phyloP scores from a whole-genome alignment of 2,113 vertebrate genomes.

The Ciconia stormi region DNA sequence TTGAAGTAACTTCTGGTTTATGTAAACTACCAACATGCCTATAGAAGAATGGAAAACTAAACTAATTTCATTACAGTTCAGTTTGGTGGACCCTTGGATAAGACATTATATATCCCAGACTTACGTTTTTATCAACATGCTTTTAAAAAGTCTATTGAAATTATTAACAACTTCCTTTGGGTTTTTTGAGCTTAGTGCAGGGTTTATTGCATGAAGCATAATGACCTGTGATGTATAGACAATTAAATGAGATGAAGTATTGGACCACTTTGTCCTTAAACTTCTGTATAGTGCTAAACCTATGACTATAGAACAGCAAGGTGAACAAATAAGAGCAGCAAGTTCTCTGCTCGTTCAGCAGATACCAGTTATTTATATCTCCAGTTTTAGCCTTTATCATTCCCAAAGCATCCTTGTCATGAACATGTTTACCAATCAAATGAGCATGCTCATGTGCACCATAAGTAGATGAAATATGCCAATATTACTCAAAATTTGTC shows the following conservation, averaged over 20 bases:
- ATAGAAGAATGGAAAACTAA: neutral
- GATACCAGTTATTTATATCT: neutral
- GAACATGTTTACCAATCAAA: neutral
- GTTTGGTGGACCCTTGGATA: neutral
- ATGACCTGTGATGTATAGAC: neutral
- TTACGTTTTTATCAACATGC: neutral
- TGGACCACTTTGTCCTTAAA: neutral
- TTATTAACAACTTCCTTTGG: neutral
- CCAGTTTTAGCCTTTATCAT: neutral
- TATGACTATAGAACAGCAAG: neutral
- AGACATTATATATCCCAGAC: neutral
- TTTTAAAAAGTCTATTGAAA: neutral
- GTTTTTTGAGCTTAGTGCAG: neutral
- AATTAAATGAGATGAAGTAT: neutral
- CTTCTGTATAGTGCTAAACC: neutral
- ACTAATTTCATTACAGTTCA: neutral
- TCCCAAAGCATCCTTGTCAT: neutral
- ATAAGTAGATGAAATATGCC: neutral
- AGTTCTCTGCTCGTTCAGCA: neutral
- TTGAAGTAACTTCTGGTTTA: neutral
- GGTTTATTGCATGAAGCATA: neutral
- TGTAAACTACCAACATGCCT: neutral
- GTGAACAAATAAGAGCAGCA: neutral
- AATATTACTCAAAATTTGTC: neutral
- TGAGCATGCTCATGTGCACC: neutral